Base-by-base conservation (phyloP, 2,888 invertebrate genomes). In the Euplagia quadripunctaria region DNA sequence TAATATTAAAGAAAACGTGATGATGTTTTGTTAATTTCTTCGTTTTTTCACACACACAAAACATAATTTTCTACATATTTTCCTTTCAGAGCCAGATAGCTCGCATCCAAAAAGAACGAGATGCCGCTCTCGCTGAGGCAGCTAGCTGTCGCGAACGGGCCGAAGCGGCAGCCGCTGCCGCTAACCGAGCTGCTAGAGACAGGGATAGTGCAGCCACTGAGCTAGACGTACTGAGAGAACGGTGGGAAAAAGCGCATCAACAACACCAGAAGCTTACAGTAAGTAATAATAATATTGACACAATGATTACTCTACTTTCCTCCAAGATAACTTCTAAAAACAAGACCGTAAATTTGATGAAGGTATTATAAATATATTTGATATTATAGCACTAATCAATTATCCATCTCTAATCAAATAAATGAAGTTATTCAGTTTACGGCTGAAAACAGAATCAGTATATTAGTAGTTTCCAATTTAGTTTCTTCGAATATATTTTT, bases 31-130 rank as follows among this genome's bases (percentile, higher is more conserved):
- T 31, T 31, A 31, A n/a, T n/a, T n/a, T n/a, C n/a, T n/a, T n/a
- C n/a, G n/a, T n/a, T n/a, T n/a, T n/a, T n/a, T n/a, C n/a, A n/a
- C n/a, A n/a, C n/a, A n/a, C n/a, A n/a, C n/a, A n/a, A n/a, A n/a
- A n/a, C n/a, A n/a, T n/a, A n/a, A n/a, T 42, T 16, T 42, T 14
- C 1, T 11, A 16, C 12, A 11, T 43, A 5, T 68, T 42, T n/a
- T 55, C 43, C 67, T 92, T 96, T 67, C 91, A 98, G 97, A 97
- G 97, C 76, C 96, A 98, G 84, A 96, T 98, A 87, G 96, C 97
- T 65, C 97, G 98, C 81, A 96, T 98, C 81, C 98, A 98, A 93
- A 99, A 99, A 94, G 99, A 99, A 93, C 97, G 98, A 82, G 99
- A 99, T 89, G 96, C 97, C 79, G 97, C 98, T 83, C 97, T 98